A percentile compares a stretch with the other conserved stretches of the same genome.
phyloP scores from a whole-genome alignment of 1,140 invertebrate species.

The Lordiphosa stackelbergi region DNA sequence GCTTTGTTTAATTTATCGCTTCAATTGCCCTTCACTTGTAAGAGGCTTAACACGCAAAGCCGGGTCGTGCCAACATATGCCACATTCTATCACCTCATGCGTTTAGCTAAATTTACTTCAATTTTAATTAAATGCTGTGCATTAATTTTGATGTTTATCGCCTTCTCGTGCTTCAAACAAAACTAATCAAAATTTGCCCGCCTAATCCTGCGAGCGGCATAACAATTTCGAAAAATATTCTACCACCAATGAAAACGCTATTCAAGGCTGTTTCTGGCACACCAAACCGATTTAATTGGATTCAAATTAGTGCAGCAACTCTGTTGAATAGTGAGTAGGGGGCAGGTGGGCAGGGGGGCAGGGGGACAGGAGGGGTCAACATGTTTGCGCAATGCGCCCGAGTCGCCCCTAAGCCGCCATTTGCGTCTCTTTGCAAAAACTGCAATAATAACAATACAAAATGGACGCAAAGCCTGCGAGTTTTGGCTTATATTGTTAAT shows the following conservation, averaged over 20 bases:
- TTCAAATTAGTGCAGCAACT: conserved; percentile 42
- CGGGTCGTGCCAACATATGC: background rate
- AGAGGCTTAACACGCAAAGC: conserved; percentile 54
- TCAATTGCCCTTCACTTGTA: conserved; percentile 24
- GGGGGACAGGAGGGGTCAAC: background rate
- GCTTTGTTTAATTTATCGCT: conserved; percentile 21
- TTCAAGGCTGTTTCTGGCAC: conserved; percentile 17
- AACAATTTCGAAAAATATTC: conserved; percentile 26
- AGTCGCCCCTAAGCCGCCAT: background rate
- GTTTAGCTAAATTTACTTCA: conserved; percentile 63
- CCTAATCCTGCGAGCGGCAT: background rate
- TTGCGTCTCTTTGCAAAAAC: background rate
- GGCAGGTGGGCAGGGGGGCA: background rate
- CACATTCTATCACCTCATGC: conserved; percentile 20
- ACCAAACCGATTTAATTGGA: conserved; percentile 58
- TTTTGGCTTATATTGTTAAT: conserved; percentile 9
- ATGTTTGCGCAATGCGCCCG: conserved; percentile 4
- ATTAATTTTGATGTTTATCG: conserved; percentile 41
- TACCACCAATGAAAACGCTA: conserved; percentile 16
- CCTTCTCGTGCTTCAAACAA: conserved; percentile 1
- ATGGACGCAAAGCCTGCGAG: conserved; percentile 20
- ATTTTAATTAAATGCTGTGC: conserved; percentile 66
- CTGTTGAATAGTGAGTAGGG: conserved; percentile 5
- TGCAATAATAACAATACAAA: conserved; percentile 38
- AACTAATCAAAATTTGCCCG: conserved; percentile 13